Evolutionary conservation across 2,113 vertebrate species (phyloP).

Genomic region (Heliornis fulica): DNA sequence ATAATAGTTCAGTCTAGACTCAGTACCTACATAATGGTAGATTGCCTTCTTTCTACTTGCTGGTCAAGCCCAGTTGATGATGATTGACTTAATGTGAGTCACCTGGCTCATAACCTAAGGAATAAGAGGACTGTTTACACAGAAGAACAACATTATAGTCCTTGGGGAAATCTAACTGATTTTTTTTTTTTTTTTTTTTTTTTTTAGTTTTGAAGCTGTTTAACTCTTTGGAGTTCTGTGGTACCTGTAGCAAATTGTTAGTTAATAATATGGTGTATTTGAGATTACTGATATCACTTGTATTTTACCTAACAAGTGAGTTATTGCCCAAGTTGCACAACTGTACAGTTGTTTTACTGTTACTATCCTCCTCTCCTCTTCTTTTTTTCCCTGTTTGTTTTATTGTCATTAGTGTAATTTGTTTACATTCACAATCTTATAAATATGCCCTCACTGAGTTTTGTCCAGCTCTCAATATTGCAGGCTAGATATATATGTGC

Average conservation of each 20-base stretch:
- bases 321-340: neutral
- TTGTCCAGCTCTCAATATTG: neutral
- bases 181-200: neutral
- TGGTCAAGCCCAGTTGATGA: constrained; percentile 33
- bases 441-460: rapidly evolving
- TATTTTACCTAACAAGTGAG: neutral
- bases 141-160: constrained; percentile 35
- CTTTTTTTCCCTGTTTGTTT: neutral
- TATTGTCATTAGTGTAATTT: neutral
- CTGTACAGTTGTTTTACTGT: neutral
- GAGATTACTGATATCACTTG: neutral
- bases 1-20: constrained; percentile 45
- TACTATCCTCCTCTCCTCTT: neutral
- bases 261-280: neutral
- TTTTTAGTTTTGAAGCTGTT: constrained; percentile 22
- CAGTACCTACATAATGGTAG: constrained; percentile 15
- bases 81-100: constrained; percentile 42
- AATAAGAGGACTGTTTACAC: constrained; percentile 20
- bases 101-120: constrained; percentile 2
- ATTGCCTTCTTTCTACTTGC: constrained; percentile 25
- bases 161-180: neutral
- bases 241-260: neutral
- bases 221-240: neutral
- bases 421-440: neutral
- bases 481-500: neutral